phyloP scores from a whole-genome alignment of 2,797 vertebrate species.

The Hoplostethus mediterraneus region DNA sequence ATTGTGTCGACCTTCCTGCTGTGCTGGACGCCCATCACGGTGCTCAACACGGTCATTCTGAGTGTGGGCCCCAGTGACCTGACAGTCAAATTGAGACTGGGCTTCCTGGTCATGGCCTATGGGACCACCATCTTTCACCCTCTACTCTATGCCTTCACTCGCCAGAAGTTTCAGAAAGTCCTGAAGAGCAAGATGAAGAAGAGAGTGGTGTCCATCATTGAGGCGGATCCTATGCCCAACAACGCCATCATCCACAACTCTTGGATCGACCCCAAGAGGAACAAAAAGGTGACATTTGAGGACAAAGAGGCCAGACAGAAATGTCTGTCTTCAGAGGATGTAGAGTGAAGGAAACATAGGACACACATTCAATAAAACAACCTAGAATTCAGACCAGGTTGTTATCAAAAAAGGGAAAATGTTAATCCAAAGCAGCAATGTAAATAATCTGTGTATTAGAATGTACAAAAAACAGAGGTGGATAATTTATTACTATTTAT shows the following conservation, averaged over 20 bases:
- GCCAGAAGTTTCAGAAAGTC: constrained; percentile 98
- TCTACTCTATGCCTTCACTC: constrained; percentile 96
- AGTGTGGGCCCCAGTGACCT: constrained; percentile 95
- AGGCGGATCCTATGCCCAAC: constrained; percentile 94
- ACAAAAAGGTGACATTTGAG: constrained; percentile 93
- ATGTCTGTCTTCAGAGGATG: constrained; percentile 87
- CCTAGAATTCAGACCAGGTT: constrained; percentile 70
- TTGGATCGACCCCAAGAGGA: constrained; percentile 96
- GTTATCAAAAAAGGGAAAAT: constrained; percentile 73
- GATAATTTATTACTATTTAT: constrained; percentile 87
- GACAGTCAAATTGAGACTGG: constrained; percentile 95
- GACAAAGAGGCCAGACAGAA: constrained; percentile 92
- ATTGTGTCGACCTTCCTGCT: constrained; percentile 99
- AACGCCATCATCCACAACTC: constrained; percentile 96
- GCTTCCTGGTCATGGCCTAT: constrained; percentile 98
- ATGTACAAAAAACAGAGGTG: constrained; percentile 74
- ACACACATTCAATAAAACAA: constrained; percentile 57
- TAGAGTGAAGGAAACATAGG: constrained; percentile 66
- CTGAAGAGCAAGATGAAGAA: constrained; percentile 99
- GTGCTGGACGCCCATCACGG: constrained; percentile 98
- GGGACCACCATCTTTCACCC: constrained; percentile 99
- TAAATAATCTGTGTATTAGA: constrained; percentile 77
- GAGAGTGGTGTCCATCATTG: constrained; percentile 95
- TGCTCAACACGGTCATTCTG: constrained; percentile 96
- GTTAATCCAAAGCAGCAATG: constrained; percentile 79